A percentile compares a stretch with the other conserved stretches of the same genome.
Evolutionary conservation across 1,140 invertebrate species (phyloP).

Genomic region (Drosophila novamexicana): DNA sequence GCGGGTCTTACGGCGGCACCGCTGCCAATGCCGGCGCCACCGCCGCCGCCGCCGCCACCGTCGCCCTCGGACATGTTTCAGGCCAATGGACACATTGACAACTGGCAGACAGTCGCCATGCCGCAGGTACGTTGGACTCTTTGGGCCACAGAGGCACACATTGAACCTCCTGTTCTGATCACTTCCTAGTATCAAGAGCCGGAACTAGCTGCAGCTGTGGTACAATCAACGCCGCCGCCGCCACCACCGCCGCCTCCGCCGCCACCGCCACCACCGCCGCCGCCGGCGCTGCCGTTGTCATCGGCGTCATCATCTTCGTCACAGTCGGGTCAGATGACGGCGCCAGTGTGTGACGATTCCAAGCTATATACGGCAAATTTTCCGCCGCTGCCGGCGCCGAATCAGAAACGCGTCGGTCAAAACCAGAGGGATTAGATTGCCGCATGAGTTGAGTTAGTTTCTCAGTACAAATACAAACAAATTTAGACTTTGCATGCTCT

Average conservation of each 20-base stretch:
- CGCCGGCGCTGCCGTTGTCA: background rate
- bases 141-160: background rate
- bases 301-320: too few species aligned
- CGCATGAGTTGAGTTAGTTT: background rate
- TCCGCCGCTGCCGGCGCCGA: slow-evolving; percentile 45
- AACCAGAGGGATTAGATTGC: slow-evolving; percentile 17
- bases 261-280: background rate
- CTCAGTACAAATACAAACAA: background rate
- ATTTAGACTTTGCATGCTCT: background rate
- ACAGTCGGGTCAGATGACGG: slow-evolving; percentile 15
- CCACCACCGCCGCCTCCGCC: background rate
- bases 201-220: background rate
- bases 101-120: slow-evolving; percentile 7
- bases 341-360: slow-evolving; percentile 6
- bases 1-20: background rate
- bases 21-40: background rate
- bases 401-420: slow-evolving; percentile 28
- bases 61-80: background rate
- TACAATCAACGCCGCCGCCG: background rate
- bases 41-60: background rate
- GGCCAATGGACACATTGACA: slow-evolving; percentile 10
- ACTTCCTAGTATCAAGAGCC: background rate
- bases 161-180: background rate
- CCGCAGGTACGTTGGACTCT: background rate
- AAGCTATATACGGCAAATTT: slow-evolving; percentile 38